phyloP scores from a whole-genome alignment of 2,797 vertebrate species.

The Rhinichthys osculus region DNA sequence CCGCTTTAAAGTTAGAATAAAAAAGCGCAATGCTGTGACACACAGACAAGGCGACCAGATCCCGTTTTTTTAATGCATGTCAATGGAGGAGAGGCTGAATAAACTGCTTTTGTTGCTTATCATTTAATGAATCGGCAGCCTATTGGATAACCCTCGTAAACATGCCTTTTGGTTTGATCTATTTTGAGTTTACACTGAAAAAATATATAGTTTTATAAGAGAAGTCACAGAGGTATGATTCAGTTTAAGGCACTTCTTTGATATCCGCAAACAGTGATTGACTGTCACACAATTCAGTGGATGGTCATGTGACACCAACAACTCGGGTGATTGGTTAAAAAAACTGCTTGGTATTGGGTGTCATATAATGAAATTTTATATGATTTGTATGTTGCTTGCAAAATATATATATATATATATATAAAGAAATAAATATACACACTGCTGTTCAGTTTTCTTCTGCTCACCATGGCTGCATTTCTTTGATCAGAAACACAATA shows the following conservation, averaged over 20 bases:
- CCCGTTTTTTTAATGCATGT: not conserved
- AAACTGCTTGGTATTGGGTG: not conserved
- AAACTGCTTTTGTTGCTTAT: not conserved
- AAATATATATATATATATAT: fast-evolving
- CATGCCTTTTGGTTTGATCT: not conserved
- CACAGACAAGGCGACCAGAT: not conserved
- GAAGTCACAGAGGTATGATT: not conserved
- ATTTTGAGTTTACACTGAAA: not conserved
- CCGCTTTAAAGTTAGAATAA: not conserved
- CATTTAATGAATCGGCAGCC: not conserved
- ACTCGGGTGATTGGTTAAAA: not conserved
- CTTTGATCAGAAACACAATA: not conserved
- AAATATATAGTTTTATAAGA: not conserved
- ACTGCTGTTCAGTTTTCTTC: too few species aligned
- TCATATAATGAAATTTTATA: not conserved
- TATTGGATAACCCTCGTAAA: not conserved
- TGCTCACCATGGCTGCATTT: not conserved
- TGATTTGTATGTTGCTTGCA: not conserved
- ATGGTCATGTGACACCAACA: too few species aligned
- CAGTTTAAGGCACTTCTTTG: too few species aligned
- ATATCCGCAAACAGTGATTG: too few species aligned
- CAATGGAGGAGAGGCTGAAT: not conserved
- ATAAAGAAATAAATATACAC: too few species aligned
- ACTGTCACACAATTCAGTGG: too few species aligned
- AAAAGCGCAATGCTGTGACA: not conserved